Evolutionary conservation across 1,140 invertebrate genomes (phyloP), one percentile per base, ranked within the genome.

Genomic region (Penaeus vannamei): DNA sequence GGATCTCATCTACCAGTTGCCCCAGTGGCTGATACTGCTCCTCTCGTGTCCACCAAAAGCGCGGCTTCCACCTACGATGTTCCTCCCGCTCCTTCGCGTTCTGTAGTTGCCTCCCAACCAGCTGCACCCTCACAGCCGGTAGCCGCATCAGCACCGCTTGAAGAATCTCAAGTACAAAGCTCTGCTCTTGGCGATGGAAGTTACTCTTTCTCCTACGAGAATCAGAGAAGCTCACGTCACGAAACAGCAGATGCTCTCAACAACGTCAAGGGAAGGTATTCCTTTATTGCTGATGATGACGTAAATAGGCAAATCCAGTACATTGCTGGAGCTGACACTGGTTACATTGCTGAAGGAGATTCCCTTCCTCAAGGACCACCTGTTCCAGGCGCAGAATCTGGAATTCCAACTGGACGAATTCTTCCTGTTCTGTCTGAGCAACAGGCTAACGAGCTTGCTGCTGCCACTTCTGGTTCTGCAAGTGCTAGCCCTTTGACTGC

Each of bases 301-400:
- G 46, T 77, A n/a, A 72, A 88, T n/a, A 64, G 82, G 14, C 0
- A 23, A 22, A 88, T 88, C 82, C 14, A 83, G 7, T 88, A 88
- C 53, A 42, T 23, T 23, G 46, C 87, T 19, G 46, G 81, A 26
- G 64, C 87, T 60, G 87, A 76, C 7, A 88, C 81, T 77, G 87
- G 87, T 64, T 88, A 88, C 59, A 88, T 88, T 42, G 87, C 87
- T 61, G 59, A 62, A 61, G 82, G 87, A 84, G 81, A 84, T 29
- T 88, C 87, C 3, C 80, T 88, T 8, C 87, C 87, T 23, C 53
- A 46, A 19, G 87, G 87, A 46, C 87, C 82, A 5, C 23, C 81
- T 36, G 87, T 88, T 23, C 82, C 87, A 14, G 87, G 82, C 8
- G 87, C 87, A 72, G 87, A 88, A 23, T 79, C 62, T 64, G 87